Conservation (phyloP, 2,888 invertebrate species). For the Phyllotreta cruciferae region DNA sequence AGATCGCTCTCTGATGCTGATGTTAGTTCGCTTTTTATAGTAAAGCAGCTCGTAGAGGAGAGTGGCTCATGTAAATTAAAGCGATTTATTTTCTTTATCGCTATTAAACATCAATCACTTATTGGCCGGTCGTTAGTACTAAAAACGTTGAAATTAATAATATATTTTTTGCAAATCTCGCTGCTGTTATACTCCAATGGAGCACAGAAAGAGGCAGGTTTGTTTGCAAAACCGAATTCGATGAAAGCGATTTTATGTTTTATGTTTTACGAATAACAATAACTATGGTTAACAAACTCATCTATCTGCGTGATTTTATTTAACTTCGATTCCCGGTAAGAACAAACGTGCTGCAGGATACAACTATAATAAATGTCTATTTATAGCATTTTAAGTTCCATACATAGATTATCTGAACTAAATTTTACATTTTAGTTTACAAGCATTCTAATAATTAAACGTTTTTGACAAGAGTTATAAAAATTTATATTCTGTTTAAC, state of each 20-base stretch:
- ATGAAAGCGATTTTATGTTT: too few relatives aligned
- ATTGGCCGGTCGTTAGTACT: neutral
- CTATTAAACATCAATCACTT: constrained; percentile 3
- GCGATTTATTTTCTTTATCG: neutral
- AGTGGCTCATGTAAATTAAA: constrained; percentile 9
- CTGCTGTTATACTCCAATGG: constrained; percentile 1
- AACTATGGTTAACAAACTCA: constrained; percentile 3
- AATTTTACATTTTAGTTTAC: neutral
- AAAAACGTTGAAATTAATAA: neutral
- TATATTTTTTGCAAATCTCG: neutral
- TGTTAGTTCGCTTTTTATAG: neutral
- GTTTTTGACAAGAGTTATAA: neutral
- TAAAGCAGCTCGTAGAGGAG: neutral
- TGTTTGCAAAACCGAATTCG: too few relatives aligned
- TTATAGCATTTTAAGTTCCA: too few relatives aligned
- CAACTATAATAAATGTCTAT: too few relatives aligned
- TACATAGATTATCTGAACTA: too few relatives aligned
- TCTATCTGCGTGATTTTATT: neutral
- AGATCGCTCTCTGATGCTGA: neutral
- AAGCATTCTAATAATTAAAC: neutral
- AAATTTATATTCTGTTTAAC: constrained; percentile 8
- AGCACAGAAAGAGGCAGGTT: neutral
- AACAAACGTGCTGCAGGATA: too few relatives aligned
- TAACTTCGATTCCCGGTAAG: too few relatives aligned
- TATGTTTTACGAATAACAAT: neutral